Base-by-base conservation (phyloP, 2,888 invertebrate species). In the Phlogophora meticulosa region DNA sequence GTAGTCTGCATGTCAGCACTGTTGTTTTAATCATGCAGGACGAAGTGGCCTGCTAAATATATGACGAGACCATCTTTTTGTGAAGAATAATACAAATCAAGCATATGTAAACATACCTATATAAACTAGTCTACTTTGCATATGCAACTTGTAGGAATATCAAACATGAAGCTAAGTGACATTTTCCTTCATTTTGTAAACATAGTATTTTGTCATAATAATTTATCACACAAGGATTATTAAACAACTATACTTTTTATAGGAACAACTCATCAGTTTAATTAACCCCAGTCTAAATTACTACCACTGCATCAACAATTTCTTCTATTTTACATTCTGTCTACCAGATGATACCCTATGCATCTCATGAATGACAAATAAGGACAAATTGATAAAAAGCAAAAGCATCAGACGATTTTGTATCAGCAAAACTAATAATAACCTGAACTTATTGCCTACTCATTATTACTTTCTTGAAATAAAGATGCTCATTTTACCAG, bases 101-200 rank as follows among this genome's bases (percentile, higher is more conserved):
- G 40, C 56, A 11, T 60, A 59, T 36, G 72, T 74, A 77, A 74
- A 74, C 74, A 77, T 59, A 73, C 17, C 15, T 46, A 38, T 20
- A 15, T 28, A 32, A 4, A 11, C 22, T 40, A 38, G 5, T 60
- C 24, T 40, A 43, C 24, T 40, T 49, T 49, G 22, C 17, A 63
- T 45, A 58, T 51, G 17, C 38, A 51, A 77, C 51, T 58, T 64
- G 58, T 65, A 34, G 20, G 45, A 71, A 46, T 52, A 69, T 7
- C 4, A 53, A 56, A 66, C 43, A 28, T 36, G 11, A n/a, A 67
- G 34, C 36, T 34, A 24, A 13, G 11, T 74, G 45, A 36, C 45
- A 52, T 36, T 73, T 28, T 24, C 22, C 22, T 13, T 22, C 28
- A 17, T 48, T 48, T 72, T 5, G 43, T 46, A 56, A 49, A 75